Percentiles rank a stretch among this genome's conserved stretches.
These are phyloP conservation scores for Temnothorax nylanderi DNA, from an alignment of 1,140 invertebrate genomes.

Conservation along the genomic window DNA sequence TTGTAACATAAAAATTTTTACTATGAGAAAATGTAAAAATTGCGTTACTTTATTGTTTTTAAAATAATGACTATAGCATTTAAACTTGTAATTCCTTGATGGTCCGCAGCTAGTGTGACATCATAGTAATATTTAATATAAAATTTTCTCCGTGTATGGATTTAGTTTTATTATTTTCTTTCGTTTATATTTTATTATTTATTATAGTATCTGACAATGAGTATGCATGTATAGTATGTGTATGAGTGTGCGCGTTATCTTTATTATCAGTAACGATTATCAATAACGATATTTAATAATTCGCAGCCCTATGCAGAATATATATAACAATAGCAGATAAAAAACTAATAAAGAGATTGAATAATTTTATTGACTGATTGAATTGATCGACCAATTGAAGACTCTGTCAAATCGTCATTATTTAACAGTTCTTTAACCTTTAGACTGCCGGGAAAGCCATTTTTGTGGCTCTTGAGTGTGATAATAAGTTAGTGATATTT, in stretches of 20 bases:
- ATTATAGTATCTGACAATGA: neutral
- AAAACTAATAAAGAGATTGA: neutral
- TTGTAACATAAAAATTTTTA: too few relatives aligned
- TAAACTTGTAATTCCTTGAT: too few relatives aligned
- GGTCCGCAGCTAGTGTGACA: too few relatives aligned
- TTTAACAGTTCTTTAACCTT: neutral
- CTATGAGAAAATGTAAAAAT: too few relatives aligned
- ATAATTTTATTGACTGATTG: neutral
- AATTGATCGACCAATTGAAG: neutral
- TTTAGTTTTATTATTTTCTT: constrained; percentile 10
- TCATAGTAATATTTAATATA: too few relatives aligned
- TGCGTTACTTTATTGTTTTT: too few relatives aligned
- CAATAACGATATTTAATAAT: constrained; percentile 1
- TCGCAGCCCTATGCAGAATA: neutral
- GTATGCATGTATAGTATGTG: too few relatives aligned
- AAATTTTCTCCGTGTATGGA: too few relatives aligned
- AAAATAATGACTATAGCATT: too few relatives aligned
- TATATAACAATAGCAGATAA: neutral
- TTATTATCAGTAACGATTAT: neutral
- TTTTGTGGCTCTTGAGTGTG: too few relatives aligned
- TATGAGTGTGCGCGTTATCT: neutral
- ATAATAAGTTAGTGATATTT: too few relatives aligned
- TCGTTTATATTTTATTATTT: neutral
- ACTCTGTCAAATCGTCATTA: neutral
- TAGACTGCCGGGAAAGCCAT: too few relatives aligned